Evolutionary conservation across 1,140 invertebrate species (phyloP).

Genomic region (Meloidogyne exigua): DNA sequence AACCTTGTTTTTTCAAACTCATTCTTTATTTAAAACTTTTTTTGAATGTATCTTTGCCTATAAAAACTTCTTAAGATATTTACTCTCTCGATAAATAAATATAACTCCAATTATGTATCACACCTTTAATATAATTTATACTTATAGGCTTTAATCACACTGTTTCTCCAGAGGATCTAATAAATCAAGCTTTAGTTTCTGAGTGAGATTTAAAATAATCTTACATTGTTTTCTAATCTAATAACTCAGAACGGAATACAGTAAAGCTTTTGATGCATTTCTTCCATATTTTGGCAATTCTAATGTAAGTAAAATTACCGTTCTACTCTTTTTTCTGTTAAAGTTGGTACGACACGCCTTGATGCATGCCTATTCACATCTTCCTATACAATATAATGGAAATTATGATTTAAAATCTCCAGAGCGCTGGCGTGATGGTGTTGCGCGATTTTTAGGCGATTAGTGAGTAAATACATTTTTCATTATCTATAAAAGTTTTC

Average conservation of each 20-base stretch:
- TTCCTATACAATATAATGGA: slow-evolving; percentile 34
- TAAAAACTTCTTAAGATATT: too few relatives aligned
- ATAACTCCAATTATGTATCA: too few relatives aligned
- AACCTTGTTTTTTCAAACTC: too few relatives aligned
- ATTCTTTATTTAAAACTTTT: too few relatives aligned
- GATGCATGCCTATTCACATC: slow-evolving; percentile 58
- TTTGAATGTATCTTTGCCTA: too few relatives aligned
- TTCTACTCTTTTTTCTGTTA: neutral
- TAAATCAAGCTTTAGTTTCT: slow-evolving; percentile 58
- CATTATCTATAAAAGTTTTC: neutral
- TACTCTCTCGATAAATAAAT: too few relatives aligned
- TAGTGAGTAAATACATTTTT: slow-evolving; percentile 69
- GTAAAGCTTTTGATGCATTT: slow-evolving; percentile 56
- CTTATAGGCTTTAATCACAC: slow-evolving; percentile 84
- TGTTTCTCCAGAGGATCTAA: slow-evolving; percentile 49
- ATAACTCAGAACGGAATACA: slow-evolving; percentile 49
- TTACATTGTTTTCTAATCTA: neutral
- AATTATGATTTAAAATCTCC: slow-evolving; percentile 18
- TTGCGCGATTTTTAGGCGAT: slow-evolving; percentile 78
- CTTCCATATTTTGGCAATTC: slow-evolving; percentile 62
- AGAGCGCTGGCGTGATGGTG: slow-evolving; percentile 54
- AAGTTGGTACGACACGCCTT: slow-evolving; percentile 56
- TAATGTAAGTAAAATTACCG: neutral
- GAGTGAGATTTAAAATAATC: slow-evolving; percentile 39
- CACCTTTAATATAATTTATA: too few relatives aligned